These are phyloP conservation scores for Hermatobates lingyangjiaoensis DNA, from an alignment of 1,140 invertebrate species.

Conservation along the genomic window DNA sequence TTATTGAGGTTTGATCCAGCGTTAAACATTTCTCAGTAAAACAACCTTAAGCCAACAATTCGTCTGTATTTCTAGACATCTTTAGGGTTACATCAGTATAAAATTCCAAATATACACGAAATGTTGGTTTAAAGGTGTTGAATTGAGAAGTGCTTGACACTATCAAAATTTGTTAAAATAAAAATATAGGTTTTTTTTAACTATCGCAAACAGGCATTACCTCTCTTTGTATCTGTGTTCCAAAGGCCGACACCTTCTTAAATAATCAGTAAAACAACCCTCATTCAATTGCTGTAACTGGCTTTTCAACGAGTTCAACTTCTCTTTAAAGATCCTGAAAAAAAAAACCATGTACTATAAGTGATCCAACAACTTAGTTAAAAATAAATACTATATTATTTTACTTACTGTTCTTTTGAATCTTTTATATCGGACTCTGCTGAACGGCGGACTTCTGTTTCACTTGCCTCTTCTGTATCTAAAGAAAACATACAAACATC, in stretches of 20 bases:
- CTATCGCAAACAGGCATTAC: conserved; percentile 13
- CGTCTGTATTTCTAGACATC: background rate
- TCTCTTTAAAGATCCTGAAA: conserved; percentile 81
- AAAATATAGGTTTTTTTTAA: background rate
- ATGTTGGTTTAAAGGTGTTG: no score
- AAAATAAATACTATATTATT: background rate
- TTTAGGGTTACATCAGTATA: background rate
- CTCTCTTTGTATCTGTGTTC: conserved; percentile 64
- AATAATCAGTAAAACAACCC: conserved; percentile 69
- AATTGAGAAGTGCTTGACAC: background rate
- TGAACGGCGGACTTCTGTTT: conserved; percentile 58
- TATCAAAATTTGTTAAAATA: background rate
- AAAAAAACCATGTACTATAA: conserved; percentile 10
- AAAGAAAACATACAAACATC: no score
- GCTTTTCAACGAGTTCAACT: conserved; percentile 70
- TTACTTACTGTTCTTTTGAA: conserved; percentile 76
- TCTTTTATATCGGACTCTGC: conserved; percentile 44
- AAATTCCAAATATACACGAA: background rate
- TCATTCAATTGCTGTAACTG: conserved; percentile 76
- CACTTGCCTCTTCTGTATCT: conserved; percentile 82
- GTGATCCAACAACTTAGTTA: background rate
- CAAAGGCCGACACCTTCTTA: conserved; percentile 58
- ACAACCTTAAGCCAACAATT: no score
- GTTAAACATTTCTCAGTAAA: no score
- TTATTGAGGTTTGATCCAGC: no score